A percentile compares a stretch with the other conserved stretches of the same genome.
phyloP scores from a whole-genome alignment of 2,797 vertebrate genomes.

The Chaetophractus vellerosus region DNA sequence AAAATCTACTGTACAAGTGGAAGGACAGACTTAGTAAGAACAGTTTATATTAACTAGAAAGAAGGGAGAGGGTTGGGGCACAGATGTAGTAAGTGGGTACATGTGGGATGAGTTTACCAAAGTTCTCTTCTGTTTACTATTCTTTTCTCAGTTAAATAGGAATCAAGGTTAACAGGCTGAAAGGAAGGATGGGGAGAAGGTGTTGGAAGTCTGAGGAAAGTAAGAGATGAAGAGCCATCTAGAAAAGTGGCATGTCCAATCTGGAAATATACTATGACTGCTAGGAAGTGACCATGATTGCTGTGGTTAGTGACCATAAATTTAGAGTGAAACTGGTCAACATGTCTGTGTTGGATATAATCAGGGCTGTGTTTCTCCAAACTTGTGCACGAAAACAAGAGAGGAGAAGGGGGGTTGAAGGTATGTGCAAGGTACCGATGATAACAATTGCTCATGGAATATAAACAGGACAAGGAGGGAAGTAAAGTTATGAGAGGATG shows the following conservation, averaged over 20 bases:
- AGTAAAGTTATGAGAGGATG: background rate
- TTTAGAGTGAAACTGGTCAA: constrained; percentile 17
- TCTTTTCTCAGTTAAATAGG: constrained; percentile 53
- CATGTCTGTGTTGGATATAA: background rate
- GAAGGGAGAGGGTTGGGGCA: background rate
- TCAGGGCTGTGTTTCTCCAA: background rate
- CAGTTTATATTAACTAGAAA: background rate
- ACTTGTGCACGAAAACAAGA: background rate
- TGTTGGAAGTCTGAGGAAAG: constrained; percentile 3
- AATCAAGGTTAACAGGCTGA: constrained; percentile 25
- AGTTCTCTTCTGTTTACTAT: constrained; percentile 43
- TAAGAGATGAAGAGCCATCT: background rate
- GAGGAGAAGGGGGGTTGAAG: background rate
- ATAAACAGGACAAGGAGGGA: constrained; percentile 3
- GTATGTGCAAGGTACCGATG: background rate
- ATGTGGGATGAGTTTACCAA: background rate
- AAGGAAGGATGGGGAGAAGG: background rate
- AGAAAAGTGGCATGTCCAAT: background rate
- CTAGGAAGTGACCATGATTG: background rate
- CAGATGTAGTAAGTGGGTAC: background rate
- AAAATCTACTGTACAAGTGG: background rate
- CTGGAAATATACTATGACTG: background rate
- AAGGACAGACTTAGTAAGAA: background rate
- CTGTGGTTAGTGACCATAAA: background rate
- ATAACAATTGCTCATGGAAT: background rate